A percentile compares a stretch with the other conserved stretches of the same genome.
These are phyloP conservation scores for Iselma pallidipennis DNA, from an alignment of 2,888 invertebrate species.

Conservation along the genomic window DNA sequence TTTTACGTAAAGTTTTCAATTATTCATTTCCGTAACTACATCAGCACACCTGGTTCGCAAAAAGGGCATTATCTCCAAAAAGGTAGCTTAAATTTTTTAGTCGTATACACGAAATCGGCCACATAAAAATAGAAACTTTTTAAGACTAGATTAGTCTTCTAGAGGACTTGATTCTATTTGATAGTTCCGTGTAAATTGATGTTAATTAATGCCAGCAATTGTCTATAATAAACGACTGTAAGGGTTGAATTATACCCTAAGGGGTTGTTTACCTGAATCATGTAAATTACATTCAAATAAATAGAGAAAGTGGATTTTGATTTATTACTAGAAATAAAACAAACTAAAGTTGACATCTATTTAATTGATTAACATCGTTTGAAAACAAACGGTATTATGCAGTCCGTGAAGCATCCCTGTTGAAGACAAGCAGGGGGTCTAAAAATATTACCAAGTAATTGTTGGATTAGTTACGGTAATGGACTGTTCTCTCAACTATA, in stretches of 20 bases:
- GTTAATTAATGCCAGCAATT: neutral
- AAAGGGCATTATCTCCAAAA: too few species aligned
- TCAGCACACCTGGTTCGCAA: too few species aligned
- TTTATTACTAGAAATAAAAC: neutral
- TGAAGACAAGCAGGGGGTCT: neutral
- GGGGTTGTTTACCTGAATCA: neutral
- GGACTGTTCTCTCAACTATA: neutral
- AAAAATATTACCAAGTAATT: neutral
- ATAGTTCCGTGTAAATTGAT: neutral
- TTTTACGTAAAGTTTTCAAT: too few species aligned
- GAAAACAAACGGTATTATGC: too few species aligned
- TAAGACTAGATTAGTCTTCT: too few species aligned
- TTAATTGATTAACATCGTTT: too few species aligned
- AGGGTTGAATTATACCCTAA: neutral
- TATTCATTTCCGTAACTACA: too few species aligned
- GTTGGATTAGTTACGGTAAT: too few species aligned
- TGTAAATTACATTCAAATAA: neutral
- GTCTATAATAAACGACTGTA: neutral
- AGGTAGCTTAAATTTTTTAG: too few species aligned
- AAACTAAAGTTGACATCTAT: neutral
- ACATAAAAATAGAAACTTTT: too few species aligned
- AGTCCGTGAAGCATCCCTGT: neutral
- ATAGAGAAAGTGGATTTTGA: neutral
- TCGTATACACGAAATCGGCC: too few species aligned
- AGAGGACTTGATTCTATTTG: neutral